Conservation (phyloP, 2,797 vertebrate genomes). For the Anguilla pacifica region DNA sequence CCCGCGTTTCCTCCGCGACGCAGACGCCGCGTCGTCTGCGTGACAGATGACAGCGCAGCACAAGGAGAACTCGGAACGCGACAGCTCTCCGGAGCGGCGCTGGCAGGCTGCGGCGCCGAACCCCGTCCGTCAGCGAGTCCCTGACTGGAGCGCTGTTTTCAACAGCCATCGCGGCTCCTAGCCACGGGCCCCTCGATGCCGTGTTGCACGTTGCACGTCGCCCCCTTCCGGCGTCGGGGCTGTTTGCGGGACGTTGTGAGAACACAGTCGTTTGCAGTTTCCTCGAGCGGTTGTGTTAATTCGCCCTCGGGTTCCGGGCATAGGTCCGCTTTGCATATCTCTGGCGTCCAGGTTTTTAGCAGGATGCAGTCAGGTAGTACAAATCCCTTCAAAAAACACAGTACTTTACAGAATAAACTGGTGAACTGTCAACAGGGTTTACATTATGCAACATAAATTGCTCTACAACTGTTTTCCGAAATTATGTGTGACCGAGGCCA, state of each 20-base stretch:
- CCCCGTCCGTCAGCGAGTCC: conserved; percentile 8
- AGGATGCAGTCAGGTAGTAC: conserved; percentile 20
- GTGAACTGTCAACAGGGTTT: conserved; percentile 37
- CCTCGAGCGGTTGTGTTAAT: neutral
- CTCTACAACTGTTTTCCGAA: conserved; percentile 52
- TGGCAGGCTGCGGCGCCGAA: conserved; percentile 1
- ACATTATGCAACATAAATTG: conserved; percentile 62
- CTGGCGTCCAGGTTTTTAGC: neutral
- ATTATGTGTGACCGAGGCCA: conserved; percentile 54
- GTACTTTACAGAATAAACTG: neutral
- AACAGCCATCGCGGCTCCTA: neutral
- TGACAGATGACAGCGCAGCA: conserved; percentile 20
- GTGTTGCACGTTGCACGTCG: neutral
- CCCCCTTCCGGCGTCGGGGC: neutral
- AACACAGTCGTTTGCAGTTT: neutral
- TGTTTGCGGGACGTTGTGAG: neutral
- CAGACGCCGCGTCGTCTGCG: neutral
- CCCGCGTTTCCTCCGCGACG: neutral
- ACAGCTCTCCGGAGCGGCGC: neutral
- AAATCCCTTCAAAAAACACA: conserved; percentile 14
- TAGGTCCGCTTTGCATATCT: neutral
- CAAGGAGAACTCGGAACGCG: neutral
- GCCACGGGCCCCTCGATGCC: neutral
- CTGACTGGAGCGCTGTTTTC: neutral
- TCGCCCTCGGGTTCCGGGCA: neutral